Percentiles rank a stretch among this genome's conserved stretches.
Conservation (phyloP, 2,888 invertebrate species). For the Plebejus anna region DNA sequence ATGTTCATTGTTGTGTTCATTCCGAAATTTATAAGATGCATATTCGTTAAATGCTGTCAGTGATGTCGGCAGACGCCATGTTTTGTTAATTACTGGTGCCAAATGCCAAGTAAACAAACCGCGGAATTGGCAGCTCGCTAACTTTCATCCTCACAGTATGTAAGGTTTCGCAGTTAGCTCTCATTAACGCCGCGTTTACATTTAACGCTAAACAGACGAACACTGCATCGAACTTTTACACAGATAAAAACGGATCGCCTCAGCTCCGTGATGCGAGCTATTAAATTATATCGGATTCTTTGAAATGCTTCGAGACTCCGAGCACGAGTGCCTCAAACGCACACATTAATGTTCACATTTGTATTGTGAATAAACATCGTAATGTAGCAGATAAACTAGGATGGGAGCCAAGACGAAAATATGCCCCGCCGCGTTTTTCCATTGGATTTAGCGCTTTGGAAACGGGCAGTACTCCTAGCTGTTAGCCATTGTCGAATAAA, state of each 20-base stretch:
- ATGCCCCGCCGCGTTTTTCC: conserved; percentile 79
- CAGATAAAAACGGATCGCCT: not conserved
- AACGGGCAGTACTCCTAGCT: conserved; percentile 65
- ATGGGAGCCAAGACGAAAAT: conserved; percentile 80
- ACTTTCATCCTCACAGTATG: conserved; percentile 35
- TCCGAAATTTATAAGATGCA: conserved; percentile 16
- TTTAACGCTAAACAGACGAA: not conserved
- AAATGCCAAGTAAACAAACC: conserved; percentile 43
- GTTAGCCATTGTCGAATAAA: conserved; percentile 61
- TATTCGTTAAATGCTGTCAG: conserved; percentile 25
- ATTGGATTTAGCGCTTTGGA: conserved; percentile 76
- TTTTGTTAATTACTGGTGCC: conserved; percentile 34
- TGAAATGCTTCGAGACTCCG: conserved; percentile 45
- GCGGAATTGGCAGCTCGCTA: conserved; percentile 39
- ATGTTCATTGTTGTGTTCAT: not conserved
- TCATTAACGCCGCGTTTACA: not conserved
- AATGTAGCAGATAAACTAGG: conserved; percentile 80
- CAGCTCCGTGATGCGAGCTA: conserved; percentile 36
- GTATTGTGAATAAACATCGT: conserved; percentile 81
- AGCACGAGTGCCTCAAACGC: conserved; percentile 69
- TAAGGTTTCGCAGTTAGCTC: conserved; percentile 21
- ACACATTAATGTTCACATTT: conserved; percentile 76
- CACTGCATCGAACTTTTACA: not conserved
- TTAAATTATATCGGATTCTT: conserved; percentile 37
- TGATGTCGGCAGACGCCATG: conserved; percentile 31